Base-by-base conservation (phyloP, 64 coral and sea anemone genomes). In the Dendrophyllia cribrosa region DNA sequence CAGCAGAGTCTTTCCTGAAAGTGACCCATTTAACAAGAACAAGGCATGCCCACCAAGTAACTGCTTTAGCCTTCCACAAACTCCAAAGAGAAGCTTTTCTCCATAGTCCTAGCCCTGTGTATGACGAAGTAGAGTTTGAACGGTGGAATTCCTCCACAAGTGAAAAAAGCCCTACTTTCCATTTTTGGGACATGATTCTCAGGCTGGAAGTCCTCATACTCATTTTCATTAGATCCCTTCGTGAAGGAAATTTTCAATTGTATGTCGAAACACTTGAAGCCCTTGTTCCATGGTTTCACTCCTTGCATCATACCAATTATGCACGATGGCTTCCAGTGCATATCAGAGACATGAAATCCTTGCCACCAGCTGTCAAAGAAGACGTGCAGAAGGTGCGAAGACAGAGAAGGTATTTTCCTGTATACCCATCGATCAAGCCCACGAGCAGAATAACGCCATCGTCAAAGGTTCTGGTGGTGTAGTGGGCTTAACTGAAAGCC, bases 231-330 rank as follows among this genome's bases (percentile, higher is more conserved):
- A 56, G 66, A 67, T 66, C 83, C 55, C 66, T 25, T 75, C 50
- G 69, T 58, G 49, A 73, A 88, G 50, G 86, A 75, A 88, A 75
- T 22, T 88, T 88, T 55, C 67, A 23, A 52, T 24, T 86, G 21
- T 70, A 86, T 70, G 83, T 86, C 21, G 65, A 86, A 86, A 86
- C 86, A 74, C 86, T 88, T 88, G 86, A 88, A 75, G 72, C 45
- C 72, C 70, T 88, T 88, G 86, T 75, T 88, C 34, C 83, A 48
- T 86, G 59, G 83, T 86, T 86, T 69, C 66, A 62, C 43, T 9
- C 79, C 79, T 46, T 83, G 25, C 51, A 83, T 83, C 79, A 83
- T 43, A 83, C n/a, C n/a, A 58, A 61, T 25, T 43, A 25, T 83
- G 63, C 60, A 24, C 60, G 34, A 64, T 68, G 43, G 63, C 56